Conservation (phyloP, 2,797 vertebrate species). For the Bovichtus variegatus region DNA sequence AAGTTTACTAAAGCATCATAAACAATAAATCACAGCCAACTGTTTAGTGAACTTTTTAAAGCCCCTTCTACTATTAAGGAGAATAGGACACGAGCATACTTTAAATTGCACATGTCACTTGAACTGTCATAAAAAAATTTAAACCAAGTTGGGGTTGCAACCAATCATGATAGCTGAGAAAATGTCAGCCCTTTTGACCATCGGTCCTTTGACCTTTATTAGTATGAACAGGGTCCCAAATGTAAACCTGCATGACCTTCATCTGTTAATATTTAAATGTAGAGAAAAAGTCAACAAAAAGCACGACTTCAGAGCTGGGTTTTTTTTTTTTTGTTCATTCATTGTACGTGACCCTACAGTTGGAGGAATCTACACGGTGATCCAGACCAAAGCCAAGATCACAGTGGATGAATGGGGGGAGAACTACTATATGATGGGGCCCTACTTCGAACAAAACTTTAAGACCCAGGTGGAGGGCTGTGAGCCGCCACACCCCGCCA, state of each 20-base stretch:
- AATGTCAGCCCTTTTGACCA: not conserved
- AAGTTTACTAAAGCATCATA: not conserved
- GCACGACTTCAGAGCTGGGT: not conserved
- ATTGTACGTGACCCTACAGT: conserved; percentile 82
- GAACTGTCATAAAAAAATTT: not conserved
- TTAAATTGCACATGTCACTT: not conserved
- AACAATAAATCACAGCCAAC: not conserved
- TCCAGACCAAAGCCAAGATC: conserved; percentile 96
- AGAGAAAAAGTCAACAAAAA: not conserved
- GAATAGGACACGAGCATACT: no score
- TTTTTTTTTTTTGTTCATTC: not conserved
- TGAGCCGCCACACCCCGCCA: conserved; percentile 84
- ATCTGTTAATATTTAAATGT: no score
- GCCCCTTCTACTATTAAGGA: no score
- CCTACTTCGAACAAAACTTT: conserved; percentile 94
- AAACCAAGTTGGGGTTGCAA: not conserved
- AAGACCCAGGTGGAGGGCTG: conserved; percentile 95
- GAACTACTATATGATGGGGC: conserved; percentile 94
- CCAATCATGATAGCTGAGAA: not conserved
- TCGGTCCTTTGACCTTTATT: not conserved
- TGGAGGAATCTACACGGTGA: conserved; percentile 97
- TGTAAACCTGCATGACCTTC: not conserved
- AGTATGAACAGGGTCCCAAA: not conserved
- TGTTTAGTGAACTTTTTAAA: not conserved
- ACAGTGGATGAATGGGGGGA: conserved; percentile 97